Conservation (phyloP, 1,140 invertebrate species). For the Kradibia gibbosae region DNA sequence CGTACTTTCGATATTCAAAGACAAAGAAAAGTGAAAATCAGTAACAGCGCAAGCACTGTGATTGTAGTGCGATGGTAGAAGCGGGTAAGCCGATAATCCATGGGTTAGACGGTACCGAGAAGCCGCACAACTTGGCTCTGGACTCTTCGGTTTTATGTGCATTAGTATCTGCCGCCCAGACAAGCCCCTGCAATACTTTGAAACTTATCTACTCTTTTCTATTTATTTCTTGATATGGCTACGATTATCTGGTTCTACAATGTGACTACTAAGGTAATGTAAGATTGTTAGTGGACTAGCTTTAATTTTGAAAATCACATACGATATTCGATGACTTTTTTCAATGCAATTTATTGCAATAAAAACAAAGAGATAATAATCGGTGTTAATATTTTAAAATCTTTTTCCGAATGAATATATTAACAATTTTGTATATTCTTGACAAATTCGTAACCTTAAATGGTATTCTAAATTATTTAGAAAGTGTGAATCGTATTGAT, state of each 20-base stretch:
- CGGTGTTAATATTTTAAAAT: too few relatives aligned
- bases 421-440: too few relatives aligned
- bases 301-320: background rate
- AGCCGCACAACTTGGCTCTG: slow-evolving; percentile 68
- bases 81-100: slow-evolving; percentile 70
- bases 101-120: slow-evolving; percentile 70
- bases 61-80: slow-evolving; percentile 47
- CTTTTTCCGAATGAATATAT: too few relatives aligned
- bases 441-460: too few relatives aligned
- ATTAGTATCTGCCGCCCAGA: background rate
- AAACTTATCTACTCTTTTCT: slow-evolving; percentile 50
- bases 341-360: background rate
- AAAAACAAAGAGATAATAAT: background rate
- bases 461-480: too few relatives aligned
- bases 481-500: too few relatives aligned
- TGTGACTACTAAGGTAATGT: background rate
- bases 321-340: background rate
- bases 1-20: background rate
- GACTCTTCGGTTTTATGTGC: slow-evolving; percentile 28
- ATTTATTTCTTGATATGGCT: slow-evolving; percentile 30
- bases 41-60: background rate
- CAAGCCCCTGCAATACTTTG: slow-evolving; percentile 14
- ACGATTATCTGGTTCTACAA: background rate
- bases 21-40: slow-evolving; percentile 55
- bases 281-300: background rate